Conservation (phyloP, 2,888 invertebrate genomes). For the Machimus atricapillus region DNA sequence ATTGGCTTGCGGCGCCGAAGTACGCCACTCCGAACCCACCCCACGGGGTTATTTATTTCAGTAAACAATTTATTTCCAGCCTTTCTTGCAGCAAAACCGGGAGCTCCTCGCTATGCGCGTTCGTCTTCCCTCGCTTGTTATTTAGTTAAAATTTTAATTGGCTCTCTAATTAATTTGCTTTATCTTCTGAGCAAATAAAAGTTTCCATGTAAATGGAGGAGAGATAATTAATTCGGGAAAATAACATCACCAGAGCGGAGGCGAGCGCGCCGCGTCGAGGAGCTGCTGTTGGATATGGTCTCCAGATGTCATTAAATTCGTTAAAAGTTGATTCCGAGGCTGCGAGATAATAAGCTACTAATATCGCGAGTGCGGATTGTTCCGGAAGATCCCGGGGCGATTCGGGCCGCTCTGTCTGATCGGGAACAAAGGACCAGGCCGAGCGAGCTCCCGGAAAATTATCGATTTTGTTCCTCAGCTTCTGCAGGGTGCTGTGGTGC, state of each 20-base stretch:
- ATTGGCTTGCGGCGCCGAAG: slow-evolving; percentile 21
- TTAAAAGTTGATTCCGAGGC: slow-evolving; percentile 21
- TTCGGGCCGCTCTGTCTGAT: not conserved
- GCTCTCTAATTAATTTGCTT: slow-evolving; percentile 54
- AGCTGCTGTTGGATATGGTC: slow-evolving; percentile 5
- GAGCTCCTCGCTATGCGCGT: not conserved
- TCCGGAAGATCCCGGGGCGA: not conserved
- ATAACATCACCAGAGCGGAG: slow-evolving; percentile 14
- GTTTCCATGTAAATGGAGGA: slow-evolving; percentile 52
- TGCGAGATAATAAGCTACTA: slow-evolving; percentile 20
- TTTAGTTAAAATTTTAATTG: slow-evolving; percentile 54
- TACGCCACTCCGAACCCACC: not conserved
- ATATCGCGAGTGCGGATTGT: not conserved
- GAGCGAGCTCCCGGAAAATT: not conserved
- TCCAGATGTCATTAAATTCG: slow-evolving; percentile 30
- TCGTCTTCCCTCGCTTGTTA: slow-evolving; percentile 49
- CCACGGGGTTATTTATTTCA: slow-evolving; percentile 39
- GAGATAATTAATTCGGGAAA: slow-evolving; percentile 52
- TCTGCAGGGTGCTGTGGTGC: not conserved
- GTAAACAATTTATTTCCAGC: slow-evolving; percentile 42
- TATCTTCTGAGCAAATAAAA: slow-evolving; percentile 53
- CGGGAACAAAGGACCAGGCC: not conserved
- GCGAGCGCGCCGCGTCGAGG: not conserved
- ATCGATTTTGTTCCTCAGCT: not conserved
- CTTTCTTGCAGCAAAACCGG: not conserved